Evolutionary conservation across 2,113 vertebrate species (phyloP).

Genomic region (Passer domesticus): DNA sequence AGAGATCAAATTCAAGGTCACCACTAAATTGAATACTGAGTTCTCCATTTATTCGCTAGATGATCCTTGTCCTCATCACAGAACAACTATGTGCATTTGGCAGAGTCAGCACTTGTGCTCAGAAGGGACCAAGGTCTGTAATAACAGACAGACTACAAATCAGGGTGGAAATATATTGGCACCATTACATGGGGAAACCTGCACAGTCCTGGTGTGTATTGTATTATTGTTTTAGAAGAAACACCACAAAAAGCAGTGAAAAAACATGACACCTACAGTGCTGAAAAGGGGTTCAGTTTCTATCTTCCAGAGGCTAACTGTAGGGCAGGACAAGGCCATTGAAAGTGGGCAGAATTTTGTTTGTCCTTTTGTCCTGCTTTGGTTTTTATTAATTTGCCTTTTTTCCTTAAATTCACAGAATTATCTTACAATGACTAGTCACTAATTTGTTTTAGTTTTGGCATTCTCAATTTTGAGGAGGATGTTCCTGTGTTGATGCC

Average conservation of each 20-base stretch:
- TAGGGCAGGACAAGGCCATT: background rate
- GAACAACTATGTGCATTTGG: background rate
- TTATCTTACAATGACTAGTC: background rate
- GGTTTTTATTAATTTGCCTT: rapidly evolving
- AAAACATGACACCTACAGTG: background rate
- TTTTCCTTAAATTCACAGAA: background rate
- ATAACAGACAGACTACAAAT: background rate
- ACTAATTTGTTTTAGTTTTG: background rate
- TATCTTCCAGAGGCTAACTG: background rate
- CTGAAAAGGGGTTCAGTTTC: background rate
- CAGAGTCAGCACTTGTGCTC: slow-evolving; percentile 1
- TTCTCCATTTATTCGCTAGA: slow-evolving; percentile 7
- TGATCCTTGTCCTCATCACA: slow-evolving; percentile 27
- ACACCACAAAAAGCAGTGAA: background rate
- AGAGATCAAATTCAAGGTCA: slow-evolving; percentile 57
- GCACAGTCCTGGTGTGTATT: background rate
- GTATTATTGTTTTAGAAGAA: background rate
- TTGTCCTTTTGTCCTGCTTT: background rate
- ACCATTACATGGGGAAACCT: background rate
- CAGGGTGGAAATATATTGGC: background rate
- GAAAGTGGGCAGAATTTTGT: background rate
- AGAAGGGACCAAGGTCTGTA: background rate
- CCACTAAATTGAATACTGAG: slow-evolving; percentile 17
- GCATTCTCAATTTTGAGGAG: background rate
- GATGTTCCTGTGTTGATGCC: background rate